Evolutionary conservation across 1,140 invertebrate species (phyloP).

Genomic region (Eriocheir sinensis): DNA sequence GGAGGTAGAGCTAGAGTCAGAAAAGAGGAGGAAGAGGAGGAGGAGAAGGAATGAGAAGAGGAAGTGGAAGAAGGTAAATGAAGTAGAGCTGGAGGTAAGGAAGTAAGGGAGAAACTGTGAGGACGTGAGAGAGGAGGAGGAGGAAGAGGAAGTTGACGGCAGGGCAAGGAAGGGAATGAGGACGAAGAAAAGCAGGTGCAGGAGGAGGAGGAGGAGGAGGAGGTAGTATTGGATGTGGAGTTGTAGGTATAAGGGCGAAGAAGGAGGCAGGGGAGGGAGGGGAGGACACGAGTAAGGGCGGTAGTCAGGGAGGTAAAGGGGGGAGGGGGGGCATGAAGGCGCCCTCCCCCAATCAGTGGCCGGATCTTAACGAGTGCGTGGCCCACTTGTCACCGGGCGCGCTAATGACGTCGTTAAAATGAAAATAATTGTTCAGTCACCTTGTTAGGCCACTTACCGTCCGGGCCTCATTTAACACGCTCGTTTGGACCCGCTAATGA

Average conservation of each 20-base stretch:
- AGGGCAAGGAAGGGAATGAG: neutral
- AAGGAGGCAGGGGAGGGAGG: neutral
- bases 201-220: neutral
- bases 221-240: neutral
- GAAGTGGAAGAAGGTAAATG: neutral
- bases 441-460: constrained; percentile 76
- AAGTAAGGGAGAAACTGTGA: neutral
- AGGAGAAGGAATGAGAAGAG: too few species aligned
- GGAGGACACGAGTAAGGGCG: neutral
- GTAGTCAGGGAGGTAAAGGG: neutral
- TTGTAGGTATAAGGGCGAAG: neutral
- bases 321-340: neutral
- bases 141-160: neutral
- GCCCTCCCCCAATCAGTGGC: constrained; percentile 73
- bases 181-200: neutral
- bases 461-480: constrained; percentile 74
- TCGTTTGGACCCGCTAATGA: constrained; percentile 72
- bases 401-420: constrained; percentile 77
- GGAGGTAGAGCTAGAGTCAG: neutral
- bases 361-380: constrained; percentile 72
- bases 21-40: too few species aligned
- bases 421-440: constrained; percentile 77
- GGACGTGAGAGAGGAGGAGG: neutral
- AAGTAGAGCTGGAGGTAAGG: neutral
- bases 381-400: constrained; percentile 74